Conservation (phyloP, 2,888 invertebrate genomes). For the Athripsodes cinereus region DNA sequence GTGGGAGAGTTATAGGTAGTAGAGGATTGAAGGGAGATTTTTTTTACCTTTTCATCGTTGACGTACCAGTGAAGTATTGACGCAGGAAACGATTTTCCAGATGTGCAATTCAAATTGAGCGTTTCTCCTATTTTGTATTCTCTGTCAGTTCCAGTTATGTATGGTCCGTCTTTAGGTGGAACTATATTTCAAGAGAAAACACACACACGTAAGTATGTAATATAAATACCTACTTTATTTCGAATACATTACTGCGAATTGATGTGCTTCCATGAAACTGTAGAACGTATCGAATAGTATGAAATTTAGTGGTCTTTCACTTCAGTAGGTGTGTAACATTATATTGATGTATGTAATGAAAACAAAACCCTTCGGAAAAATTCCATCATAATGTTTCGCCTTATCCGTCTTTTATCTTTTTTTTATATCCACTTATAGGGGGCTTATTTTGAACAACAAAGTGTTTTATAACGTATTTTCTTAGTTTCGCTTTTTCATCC, state of each 20-base stretch:
- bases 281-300: too few species aligned
- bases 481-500: too few species aligned
- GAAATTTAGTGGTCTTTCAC: too few species aligned
- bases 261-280: too few species aligned
- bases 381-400: too few species aligned
- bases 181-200: slow-evolving; percentile 31
- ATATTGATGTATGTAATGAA: too few species aligned
- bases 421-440: too few species aligned
- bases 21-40: background rate
- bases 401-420: too few species aligned
- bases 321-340: too few species aligned
- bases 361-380: too few species aligned
- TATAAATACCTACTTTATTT: background rate
- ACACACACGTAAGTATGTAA: background rate
- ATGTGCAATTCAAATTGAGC: slow-evolving; percentile 58
- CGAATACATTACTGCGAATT: background rate
- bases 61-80: slow-evolving; percentile 59
- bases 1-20: background rate
- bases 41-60: slow-evolving; percentile 53
- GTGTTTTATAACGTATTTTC: too few species aligned
- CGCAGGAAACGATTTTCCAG: slow-evolving; percentile 58
- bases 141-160: slow-evolving; percentile 54
- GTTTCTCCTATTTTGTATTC: slow-evolving; percentile 59
- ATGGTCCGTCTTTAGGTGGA: slow-evolving; percentile 52
- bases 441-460: too few species aligned